phyloP scores from a whole-genome alignment of 1,140 invertebrate genomes.

The Drosophila paulistorum region DNA sequence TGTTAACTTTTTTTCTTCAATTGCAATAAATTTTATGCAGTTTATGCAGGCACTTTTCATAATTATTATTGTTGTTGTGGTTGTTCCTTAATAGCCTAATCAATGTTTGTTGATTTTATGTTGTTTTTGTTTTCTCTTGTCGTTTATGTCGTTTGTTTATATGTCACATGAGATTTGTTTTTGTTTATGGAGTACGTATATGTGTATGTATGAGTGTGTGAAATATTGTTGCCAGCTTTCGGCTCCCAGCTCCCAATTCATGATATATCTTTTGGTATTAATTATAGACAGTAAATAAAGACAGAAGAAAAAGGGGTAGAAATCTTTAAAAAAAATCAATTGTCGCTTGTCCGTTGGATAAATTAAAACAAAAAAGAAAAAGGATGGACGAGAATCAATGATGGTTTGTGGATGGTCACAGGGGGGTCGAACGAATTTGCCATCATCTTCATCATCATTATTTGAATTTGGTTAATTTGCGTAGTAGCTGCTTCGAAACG shows the following conservation, averaged over 20 bases:
- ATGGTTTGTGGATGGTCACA: background rate
- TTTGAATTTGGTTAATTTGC: constrained; percentile 78
- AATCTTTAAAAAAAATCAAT: constrained; percentile 34
- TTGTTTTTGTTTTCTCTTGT: constrained; percentile 24
- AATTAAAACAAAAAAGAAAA: constrained; percentile 10
- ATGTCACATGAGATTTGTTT: constrained; percentile 60
- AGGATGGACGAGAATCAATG: background rate
- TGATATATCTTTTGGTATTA: constrained; percentile 1
- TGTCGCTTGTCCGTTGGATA: constrained; percentile 41
- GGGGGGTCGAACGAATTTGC: constrained; percentile 8
- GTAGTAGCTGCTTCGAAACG: constrained; percentile 72
- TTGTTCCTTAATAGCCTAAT: constrained; percentile 51
- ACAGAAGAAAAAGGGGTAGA: no score
- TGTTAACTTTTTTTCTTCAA: constrained; percentile 40
- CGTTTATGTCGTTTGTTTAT: constrained; percentile 17
- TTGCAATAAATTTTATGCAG: constrained; percentile 33
- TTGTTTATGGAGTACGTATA: constrained; percentile 29
- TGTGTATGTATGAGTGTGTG: constrained; percentile 16
- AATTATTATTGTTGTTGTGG: constrained; percentile 85
- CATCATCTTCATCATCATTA: constrained; percentile 28
- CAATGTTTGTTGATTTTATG: constrained; percentile 20
- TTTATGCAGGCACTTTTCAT: constrained; percentile 88
- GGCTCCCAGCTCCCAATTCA: constrained; percentile 25
- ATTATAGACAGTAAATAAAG: constrained; percentile 16
- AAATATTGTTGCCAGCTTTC: constrained; percentile 16